Percentiles rank a stretch among this genome's conserved stretches.
Evolutionary conservation across 1,140 invertebrate species (phyloP).

Genomic region (Drosophila tsacasi): DNA sequence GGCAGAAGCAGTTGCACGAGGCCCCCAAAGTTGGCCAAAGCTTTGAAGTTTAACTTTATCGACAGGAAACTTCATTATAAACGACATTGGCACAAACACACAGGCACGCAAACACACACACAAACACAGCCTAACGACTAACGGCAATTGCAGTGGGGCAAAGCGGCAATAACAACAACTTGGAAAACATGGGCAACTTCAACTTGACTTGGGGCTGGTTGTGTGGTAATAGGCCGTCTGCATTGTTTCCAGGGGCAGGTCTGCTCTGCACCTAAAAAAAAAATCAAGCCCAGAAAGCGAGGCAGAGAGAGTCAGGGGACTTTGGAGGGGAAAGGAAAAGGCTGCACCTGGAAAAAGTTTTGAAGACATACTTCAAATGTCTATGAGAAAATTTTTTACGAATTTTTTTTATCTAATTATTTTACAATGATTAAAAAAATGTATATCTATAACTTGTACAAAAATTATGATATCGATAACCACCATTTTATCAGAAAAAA

Average conservation of each 20-base stretch:
- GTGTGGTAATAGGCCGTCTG: slow-evolving; percentile 61
- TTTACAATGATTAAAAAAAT: not conserved
- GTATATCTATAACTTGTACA: not conserved
- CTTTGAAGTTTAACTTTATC: slow-evolving; percentile 77
- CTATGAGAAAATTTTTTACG: no score
- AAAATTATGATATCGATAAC: not conserved
- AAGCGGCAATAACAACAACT: slow-evolving; percentile 37
- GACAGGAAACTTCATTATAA: slow-evolving; percentile 83
- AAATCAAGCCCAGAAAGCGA: slow-evolving; percentile 10
- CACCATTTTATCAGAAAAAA: not conserved
- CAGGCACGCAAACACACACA: slow-evolving; percentile 26
- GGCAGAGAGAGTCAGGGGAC: not conserved
- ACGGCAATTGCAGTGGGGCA: slow-evolving; percentile 54
- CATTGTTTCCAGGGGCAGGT: slow-evolving; percentile 53
- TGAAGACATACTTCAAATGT: no score
- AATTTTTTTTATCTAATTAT: no score
- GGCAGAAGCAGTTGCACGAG: slow-evolving; percentile 11
- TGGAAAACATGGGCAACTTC: slow-evolving; percentile 50
- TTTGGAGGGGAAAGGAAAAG: not conserved
- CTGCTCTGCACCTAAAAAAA: slow-evolving; percentile 11
- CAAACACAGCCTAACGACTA: slow-evolving; percentile 20
- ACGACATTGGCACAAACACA: slow-evolving; percentile 77
- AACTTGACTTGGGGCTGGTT: slow-evolving; percentile 54
- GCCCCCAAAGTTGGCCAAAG: slow-evolving; percentile 39
- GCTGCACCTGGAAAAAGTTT: slow-evolving; percentile 1